Evolutionary conservation across 1,140 invertebrate genomes (phyloP).

Genomic region (Laodelphax striatellus): DNA sequence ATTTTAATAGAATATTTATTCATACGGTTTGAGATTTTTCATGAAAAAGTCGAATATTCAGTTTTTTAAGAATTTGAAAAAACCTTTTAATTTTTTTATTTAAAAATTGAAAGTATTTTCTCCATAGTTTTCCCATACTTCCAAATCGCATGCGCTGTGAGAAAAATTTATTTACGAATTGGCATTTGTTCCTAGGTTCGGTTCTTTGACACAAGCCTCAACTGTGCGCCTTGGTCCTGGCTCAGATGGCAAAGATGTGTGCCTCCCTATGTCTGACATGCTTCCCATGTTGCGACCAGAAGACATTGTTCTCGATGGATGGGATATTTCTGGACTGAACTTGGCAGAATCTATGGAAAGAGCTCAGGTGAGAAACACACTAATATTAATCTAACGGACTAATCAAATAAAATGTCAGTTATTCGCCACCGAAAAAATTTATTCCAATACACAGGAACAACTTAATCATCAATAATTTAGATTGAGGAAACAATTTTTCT

Average conservation of each 20-base stretch:
- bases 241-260: slow-evolving; percentile 56
- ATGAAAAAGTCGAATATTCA: too few species aligned
- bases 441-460: too few species aligned
- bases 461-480: too few species aligned
- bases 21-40: too few species aligned
- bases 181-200: slow-evolving; percentile 42
- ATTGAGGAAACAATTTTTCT: too few species aligned
- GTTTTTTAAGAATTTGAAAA: too few species aligned
- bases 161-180: neutral
- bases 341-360: slow-evolving; percentile 58
- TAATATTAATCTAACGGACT: too few species aligned
- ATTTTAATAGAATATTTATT: too few species aligned
- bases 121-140: too few species aligned
- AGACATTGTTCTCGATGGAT: slow-evolving; percentile 82
- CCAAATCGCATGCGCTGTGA: too few species aligned
- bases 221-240: slow-evolving; percentile 70
- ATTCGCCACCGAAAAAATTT: neutral
- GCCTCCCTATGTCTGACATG: slow-evolving; percentile 67
- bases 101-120: too few species aligned
- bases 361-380: slow-evolving; percentile 12
- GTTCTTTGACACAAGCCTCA: slow-evolving; percentile 81
- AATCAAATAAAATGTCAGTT: neutral
- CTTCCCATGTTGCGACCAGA: slow-evolving; percentile 85
- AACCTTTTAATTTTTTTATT: too few species aligned
- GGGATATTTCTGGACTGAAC: slow-evolving; percentile 86